Percentiles rank a stretch among this genome's conserved stretches.
These are phyloP conservation scores for Caranx ignobilis DNA, from an alignment of 2,113 vertebrate genomes.

Conservation along the genomic window DNA sequence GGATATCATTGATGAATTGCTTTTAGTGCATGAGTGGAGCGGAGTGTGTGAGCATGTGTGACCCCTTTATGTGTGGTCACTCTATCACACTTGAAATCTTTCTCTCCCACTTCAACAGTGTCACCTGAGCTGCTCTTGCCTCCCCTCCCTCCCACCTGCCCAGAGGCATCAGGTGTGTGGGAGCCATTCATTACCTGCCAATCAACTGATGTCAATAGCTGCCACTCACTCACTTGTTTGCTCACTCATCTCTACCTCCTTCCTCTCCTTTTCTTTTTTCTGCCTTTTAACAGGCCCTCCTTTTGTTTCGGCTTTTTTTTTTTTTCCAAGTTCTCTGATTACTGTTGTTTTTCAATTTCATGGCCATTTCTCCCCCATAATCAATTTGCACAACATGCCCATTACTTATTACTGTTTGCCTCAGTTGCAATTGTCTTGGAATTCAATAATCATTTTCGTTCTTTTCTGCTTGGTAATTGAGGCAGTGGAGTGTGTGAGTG, in stretches of 20 bases:
- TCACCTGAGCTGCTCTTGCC: slow-evolving; percentile 58
- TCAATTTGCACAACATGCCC: slow-evolving; percentile 73
- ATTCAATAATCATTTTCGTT: slow-evolving; percentile 75
- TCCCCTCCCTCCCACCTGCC: slow-evolving; percentile 49
- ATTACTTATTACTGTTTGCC: slow-evolving; percentile 68
- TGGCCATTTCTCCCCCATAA: slow-evolving; percentile 64
- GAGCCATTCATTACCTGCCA: slow-evolving; percentile 57
- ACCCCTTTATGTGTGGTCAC: slow-evolving; percentile 66
- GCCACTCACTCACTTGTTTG: slow-evolving; percentile 45
- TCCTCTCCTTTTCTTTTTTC: slow-evolving; percentile 7
- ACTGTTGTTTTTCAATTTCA: slow-evolving; percentile 76
- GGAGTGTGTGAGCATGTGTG: slow-evolving; percentile 43
- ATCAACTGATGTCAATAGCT: slow-evolving; percentile 58
- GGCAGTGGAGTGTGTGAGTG: slow-evolving; percentile 64
- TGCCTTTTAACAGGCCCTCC: slow-evolving; percentile 34
- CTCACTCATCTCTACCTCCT: background rate
- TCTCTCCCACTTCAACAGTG: slow-evolving; percentile 31
- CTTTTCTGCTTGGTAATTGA: slow-evolving; percentile 68
- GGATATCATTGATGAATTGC: no score
- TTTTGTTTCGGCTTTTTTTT: slow-evolving; percentile 48
- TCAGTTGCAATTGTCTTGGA: slow-evolving; percentile 63
- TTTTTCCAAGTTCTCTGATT: slow-evolving; percentile 41
- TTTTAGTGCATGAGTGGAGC: slow-evolving; percentile 20
- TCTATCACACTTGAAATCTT: slow-evolving; percentile 52
- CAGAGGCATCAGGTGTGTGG: slow-evolving; percentile 64